A percentile compares a stretch with the other conserved stretches of the same genome.
phyloP scores from a whole-genome alignment of 2,888 invertebrate genomes.

The Drosophila subsilvestris region DNA sequence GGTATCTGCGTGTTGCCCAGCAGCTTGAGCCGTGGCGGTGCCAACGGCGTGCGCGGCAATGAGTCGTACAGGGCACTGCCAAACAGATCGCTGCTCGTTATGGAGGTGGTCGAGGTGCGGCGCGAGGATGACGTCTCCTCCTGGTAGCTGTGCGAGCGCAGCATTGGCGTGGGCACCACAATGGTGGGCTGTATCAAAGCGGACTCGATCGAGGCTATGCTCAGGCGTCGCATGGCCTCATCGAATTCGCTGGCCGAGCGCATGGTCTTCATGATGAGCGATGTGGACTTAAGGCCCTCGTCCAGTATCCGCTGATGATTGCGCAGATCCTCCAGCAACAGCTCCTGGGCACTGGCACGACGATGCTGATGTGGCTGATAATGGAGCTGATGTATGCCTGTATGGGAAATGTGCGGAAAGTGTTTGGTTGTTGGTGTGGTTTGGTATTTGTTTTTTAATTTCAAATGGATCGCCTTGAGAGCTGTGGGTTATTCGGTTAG shows the following conservation, averaged over 20 bases:
- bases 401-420: constrained; percentile 72
- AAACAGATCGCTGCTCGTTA: constrained; percentile 61
- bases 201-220: constrained; percentile 81
- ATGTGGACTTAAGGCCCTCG: constrained; percentile 83
- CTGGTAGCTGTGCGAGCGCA: constrained; percentile 79
- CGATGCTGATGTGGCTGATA: constrained; percentile 36
- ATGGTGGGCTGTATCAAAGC: constrained; percentile 69
- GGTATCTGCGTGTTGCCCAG: constrained; percentile 80
- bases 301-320: constrained; percentile 80
- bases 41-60: constrained; percentile 71
- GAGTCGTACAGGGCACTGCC: constrained; percentile 65
- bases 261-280: constrained; percentile 83
- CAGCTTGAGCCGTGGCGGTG: constrained; percentile 81
- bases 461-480: constrained; percentile 13
- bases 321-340: constrained; percentile 77
- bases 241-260: constrained; percentile 84
- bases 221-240: constrained; percentile 83
- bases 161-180: constrained; percentile 73
- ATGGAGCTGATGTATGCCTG: constrained; percentile 37
- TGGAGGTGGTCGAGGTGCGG: constrained; percentile 65
- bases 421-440: constrained; percentile 65
- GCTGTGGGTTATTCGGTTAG: constrained; percentile 42
- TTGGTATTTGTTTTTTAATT: constrained; percentile 35
- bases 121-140: constrained; percentile 57
- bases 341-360: constrained; percentile 75